These are phyloP conservation scores for Dicyrtomina minuta DNA, from an alignment of 2,888 invertebrate species.

Conservation along the genomic window DNA sequence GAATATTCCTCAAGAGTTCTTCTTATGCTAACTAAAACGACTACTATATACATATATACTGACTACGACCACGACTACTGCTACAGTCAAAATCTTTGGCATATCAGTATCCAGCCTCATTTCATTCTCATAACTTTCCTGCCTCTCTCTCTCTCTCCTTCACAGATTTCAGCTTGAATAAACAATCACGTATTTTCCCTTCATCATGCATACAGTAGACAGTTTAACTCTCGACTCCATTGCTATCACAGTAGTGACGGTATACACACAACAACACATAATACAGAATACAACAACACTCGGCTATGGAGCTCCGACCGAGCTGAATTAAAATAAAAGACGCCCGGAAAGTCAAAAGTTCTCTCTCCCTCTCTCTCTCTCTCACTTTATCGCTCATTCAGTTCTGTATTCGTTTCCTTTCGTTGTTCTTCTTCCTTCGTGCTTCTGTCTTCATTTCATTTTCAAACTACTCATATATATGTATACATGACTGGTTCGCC, in stretches of 20 bases:
- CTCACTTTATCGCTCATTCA: not conserved
- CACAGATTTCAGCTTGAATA: conserved; percentile 30
- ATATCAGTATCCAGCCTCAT: conserved; percentile 15
- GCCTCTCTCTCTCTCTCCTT: conserved; percentile 19
- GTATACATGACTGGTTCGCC: no score
- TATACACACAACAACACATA: not conserved
- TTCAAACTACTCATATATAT: no score
- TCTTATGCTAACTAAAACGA: not conserved
- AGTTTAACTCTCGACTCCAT: conserved; percentile 2
- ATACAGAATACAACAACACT: conserved; percentile 5
- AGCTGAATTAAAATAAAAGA: conserved; percentile 31
- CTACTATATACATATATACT: not conserved
- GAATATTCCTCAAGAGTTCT: conserved; percentile 18
- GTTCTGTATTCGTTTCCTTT: not conserved
- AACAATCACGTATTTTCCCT: conserved; percentile 31
- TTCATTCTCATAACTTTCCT: conserved; percentile 16
- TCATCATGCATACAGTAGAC: conserved; percentile 9
- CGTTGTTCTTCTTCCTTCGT: not conserved
- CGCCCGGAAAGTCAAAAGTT: conserved; percentile 28
- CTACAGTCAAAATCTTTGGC: conserved; percentile 11
- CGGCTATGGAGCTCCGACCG: conserved; percentile 10
- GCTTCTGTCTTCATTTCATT: not conserved
- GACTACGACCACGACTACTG: not conserved
- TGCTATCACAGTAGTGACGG: not conserved
- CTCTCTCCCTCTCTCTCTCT: conserved; percentile 13